Evolutionary conservation across 2,888 invertebrate species (phyloP).

Genomic region (Caenorhabditis sp.): DNA sequence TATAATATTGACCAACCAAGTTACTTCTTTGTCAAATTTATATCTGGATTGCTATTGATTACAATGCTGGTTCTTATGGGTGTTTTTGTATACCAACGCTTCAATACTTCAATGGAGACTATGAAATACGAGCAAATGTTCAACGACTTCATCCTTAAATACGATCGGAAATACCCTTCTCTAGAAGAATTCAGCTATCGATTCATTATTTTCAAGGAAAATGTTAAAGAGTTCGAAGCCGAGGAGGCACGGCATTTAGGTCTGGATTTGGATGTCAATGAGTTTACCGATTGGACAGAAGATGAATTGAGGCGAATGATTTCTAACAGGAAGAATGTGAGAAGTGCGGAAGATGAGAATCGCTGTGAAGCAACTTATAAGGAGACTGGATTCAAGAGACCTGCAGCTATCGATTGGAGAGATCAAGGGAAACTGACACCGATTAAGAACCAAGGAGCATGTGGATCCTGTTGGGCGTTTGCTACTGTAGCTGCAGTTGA

Average conservation of each 20-base stretch:
- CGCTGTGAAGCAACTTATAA: too few species aligned
- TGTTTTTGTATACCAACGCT: conserved; percentile 2
- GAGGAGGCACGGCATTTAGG: conserved; percentile 52
- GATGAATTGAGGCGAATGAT: conserved; percentile 52
- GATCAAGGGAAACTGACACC: conserved; percentile 68
- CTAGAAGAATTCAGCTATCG: conserved; percentile 41
- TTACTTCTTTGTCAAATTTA: background rate
- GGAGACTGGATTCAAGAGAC: conserved; percentile 40
- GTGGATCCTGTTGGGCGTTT: conserved; percentile 80
- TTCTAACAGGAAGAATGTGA: background rate
- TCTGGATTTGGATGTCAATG: conserved; percentile 63
- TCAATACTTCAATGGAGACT: background rate
- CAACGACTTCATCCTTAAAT: conserved; percentile 43
- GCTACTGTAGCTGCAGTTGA: conserved; percentile 75
- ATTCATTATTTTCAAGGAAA: conserved; percentile 39
- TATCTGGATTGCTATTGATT: background rate
- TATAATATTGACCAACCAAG: background rate
- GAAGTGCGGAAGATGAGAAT: too few species aligned
- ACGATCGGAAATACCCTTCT: conserved; percentile 25
- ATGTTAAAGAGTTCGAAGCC: conserved; percentile 57
- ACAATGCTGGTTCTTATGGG: background rate
- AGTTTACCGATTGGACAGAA: conserved; percentile 66
- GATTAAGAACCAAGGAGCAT: conserved; percentile 77
- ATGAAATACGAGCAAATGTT: conserved; percentile 30
- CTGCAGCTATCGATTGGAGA: conserved; percentile 71